phyloP scores from a whole-genome alignment of 1,140 invertebrate genomes.

The Drosophila grimshawi region DNA sequence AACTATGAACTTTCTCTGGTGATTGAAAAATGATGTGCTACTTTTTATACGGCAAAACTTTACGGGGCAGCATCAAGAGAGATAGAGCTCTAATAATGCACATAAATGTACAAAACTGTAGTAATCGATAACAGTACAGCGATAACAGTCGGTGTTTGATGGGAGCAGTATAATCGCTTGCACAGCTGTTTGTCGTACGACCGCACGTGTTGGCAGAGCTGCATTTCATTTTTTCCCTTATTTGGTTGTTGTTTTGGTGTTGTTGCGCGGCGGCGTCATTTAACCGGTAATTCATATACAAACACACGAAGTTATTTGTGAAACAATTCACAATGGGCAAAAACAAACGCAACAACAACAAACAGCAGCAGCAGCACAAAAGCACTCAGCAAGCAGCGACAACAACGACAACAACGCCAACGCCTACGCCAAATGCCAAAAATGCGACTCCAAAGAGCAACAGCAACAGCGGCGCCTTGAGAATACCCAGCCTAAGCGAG shows the following conservation, averaged over 20 bases:
- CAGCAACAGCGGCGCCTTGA: not conserved
- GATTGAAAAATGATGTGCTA: too few species aligned
- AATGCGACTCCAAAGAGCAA: conserved; percentile 3
- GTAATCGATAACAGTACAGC: too few species aligned
- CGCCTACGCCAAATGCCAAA: not conserved
- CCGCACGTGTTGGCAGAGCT: conserved; percentile 47
- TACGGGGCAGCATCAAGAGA: too few species aligned
- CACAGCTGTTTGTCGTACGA: conserved; percentile 32
- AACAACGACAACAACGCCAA: not conserved
- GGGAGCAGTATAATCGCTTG: not conserved
- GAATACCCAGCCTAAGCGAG: conserved; percentile 17
- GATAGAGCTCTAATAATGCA: too few species aligned
- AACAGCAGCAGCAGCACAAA: conserved; percentile 34
- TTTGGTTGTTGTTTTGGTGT: conserved; percentile 57
- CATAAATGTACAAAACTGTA: too few species aligned
- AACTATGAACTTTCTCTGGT: too few species aligned
- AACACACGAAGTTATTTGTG: not conserved
- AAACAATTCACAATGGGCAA: conserved; percentile 41
- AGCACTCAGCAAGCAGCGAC: conserved; percentile 10
- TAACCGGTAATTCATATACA: conserved; percentile 41
- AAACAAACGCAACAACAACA: conserved; percentile 49
- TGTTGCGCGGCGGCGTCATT: conserved; percentile 40
- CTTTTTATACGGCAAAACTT: too few species aligned
- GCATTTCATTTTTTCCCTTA: conserved; percentile 40
- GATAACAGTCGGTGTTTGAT: too few species aligned